Percentiles rank a stretch among this genome's conserved stretches.
Evolutionary conservation across 2,888 invertebrate species (phyloP).

Genomic region (Baronia brevicornis): DNA sequence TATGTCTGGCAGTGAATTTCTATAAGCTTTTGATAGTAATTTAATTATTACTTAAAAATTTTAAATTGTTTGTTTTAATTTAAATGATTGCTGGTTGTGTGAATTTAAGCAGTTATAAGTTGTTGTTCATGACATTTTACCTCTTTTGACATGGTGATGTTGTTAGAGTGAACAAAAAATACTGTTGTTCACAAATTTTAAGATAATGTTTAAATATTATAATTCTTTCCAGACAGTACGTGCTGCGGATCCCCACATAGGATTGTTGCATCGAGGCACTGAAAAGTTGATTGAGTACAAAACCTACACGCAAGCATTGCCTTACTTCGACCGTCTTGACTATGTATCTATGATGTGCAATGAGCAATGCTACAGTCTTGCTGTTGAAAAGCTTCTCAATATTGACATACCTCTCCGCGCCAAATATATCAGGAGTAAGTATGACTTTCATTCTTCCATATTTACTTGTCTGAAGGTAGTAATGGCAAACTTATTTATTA

Average conservation of each 20-base stretch:
- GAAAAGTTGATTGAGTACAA: slow-evolving; percentile 99
- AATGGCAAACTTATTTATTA: too few relatives aligned
- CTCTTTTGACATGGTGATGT: too few relatives aligned
- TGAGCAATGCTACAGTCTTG: slow-evolving; percentile 96
- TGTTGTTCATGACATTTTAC: too few relatives aligned
- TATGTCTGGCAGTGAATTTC: too few relatives aligned
- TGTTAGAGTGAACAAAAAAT: too few relatives aligned
- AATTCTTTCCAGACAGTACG: slow-evolving; percentile 80
- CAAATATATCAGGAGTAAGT: slow-evolving; percentile 95
- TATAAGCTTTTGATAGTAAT: too few relatives aligned
- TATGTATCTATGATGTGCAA: slow-evolving; percentile 99
- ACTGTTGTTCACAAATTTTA: too few relatives aligned
- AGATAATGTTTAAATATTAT: not conserved
- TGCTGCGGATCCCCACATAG: slow-evolving; percentile 96
- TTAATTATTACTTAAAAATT: too few relatives aligned
- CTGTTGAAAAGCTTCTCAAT: slow-evolving; percentile 96
- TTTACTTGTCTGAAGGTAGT: too few relatives aligned
- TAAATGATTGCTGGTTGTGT: too few relatives aligned
- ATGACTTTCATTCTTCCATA: not conserved
- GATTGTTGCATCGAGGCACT: slow-evolving; percentile 96
- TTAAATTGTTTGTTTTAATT: too few relatives aligned
- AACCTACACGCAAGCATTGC: slow-evolving; percentile 97
- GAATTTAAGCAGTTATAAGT: too few relatives aligned
- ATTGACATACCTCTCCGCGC: slow-evolving; percentile 95
- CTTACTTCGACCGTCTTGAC: slow-evolving; percentile 98